Percentiles rank a stretch among this genome's conserved stretches.
phyloP scores from a whole-genome alignment of 2,113 vertebrate genomes.

The Podarcis raffonei region DNA sequence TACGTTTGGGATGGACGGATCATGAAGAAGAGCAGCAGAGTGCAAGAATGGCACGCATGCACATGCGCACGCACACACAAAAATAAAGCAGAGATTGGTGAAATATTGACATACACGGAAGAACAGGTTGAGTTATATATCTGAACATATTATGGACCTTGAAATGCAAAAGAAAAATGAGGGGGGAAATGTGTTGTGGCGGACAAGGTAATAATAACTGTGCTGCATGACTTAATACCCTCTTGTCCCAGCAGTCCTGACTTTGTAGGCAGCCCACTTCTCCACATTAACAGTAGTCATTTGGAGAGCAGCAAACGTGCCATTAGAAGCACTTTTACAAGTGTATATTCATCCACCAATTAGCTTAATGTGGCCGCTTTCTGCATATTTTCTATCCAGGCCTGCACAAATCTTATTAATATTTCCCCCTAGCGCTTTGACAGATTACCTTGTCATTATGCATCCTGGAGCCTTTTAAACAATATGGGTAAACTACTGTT shows the following conservation, averaged over 20 bases:
- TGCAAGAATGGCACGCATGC: neutral
- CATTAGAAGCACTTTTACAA: conserved; percentile 99
- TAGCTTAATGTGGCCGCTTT: conserved; percentile 98
- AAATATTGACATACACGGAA: conserved; percentile 26
- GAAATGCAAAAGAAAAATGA: conserved; percentile 67
- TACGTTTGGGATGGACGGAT: neutral
- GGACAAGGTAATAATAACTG: conserved; percentile 79
- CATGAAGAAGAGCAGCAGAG: conserved; percentile 7
- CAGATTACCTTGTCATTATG: conserved; percentile 99
- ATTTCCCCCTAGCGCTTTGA: conserved; percentile 94
- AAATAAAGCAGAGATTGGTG: conserved; percentile 35
- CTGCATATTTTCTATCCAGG: conserved; percentile 95
- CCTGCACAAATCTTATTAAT: conserved; percentile 93
- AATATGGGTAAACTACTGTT: conserved; percentile 99
- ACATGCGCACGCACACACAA: neutral
- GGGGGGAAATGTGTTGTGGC: conserved; percentile 66
- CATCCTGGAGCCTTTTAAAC: conserved; percentile 98
- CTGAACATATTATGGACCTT: conserved; percentile 46
- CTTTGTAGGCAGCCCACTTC: conserved; percentile 89
- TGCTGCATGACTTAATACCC: conserved; percentile 82
- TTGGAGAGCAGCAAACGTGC: conserved; percentile 95
- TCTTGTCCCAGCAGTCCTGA: conserved; percentile 84
- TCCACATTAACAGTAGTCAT: conserved; percentile 91
- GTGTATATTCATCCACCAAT: conserved; percentile 99
- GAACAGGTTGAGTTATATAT: conserved; percentile 37